Percentiles rank a stretch among this genome's conserved stretches.
Conservation (phyloP, 2,113 vertebrate genomes). For the Setophaga kirtlandii region DNA sequence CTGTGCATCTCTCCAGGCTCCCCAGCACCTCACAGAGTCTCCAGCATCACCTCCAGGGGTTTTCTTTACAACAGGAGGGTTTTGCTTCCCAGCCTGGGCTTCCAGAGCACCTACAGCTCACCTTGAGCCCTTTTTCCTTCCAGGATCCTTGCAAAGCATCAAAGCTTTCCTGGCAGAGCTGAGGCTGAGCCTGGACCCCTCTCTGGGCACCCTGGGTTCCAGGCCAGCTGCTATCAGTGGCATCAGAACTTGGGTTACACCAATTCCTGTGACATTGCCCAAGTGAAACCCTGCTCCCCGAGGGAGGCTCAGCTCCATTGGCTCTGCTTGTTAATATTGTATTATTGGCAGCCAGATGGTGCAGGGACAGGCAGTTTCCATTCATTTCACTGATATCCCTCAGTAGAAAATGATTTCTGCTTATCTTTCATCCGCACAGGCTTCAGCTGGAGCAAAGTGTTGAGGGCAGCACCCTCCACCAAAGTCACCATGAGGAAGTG, state of each 20-base stretch:
- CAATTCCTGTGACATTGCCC: slow-evolving; percentile 36
- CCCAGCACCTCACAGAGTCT: not conserved
- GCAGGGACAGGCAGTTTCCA: slow-evolving; percentile 10
- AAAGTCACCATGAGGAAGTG: not conserved
- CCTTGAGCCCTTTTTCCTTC: not conserved
- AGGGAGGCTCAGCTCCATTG: slow-evolving; percentile 50
- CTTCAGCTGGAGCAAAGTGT: not conserved
- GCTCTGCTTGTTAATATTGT: slow-evolving; percentile 67
- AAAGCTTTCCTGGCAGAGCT: not conserved
- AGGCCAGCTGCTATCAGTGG: not conserved
- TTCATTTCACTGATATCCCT: slow-evolving; percentile 26
- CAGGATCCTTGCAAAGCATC: not conserved
- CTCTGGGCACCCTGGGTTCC: not conserved
- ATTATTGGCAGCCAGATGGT: slow-evolving; percentile 70
- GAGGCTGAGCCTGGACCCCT: not conserved
- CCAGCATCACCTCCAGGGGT: not conserved
- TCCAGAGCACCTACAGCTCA: not conserved
- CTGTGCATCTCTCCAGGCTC: not conserved
- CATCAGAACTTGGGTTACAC: slow-evolving; percentile 48
- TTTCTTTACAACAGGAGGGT: not conserved
- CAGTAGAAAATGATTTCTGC: slow-evolving; percentile 29
- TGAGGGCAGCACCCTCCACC: not conserved
- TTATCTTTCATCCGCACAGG: not conserved
- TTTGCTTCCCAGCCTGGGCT: not conserved
- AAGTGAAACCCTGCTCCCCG: slow-evolving; percentile 51